Base-by-base conservation (phyloP, 2,888 invertebrate species). In the Halictus quadricinctus region DNA sequence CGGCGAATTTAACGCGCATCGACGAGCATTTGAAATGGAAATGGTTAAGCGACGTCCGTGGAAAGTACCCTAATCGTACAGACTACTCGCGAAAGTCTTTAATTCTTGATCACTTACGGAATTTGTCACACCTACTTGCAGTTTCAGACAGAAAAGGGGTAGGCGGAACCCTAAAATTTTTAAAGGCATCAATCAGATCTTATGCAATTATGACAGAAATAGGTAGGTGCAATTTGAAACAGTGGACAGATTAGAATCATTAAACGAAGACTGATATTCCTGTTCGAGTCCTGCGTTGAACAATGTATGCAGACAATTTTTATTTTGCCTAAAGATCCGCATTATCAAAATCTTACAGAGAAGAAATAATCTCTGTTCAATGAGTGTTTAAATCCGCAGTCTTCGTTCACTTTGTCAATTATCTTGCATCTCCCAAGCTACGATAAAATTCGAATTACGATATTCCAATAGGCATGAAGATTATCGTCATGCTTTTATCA, bases 21-120 rank as follows among this genome's bases (percentile, higher is more conserved):
- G 48, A 1, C n/a, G 29, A 6, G 43, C 43, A 84, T 82, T 84
- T 83, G 82, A 84, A 84, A 83, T 84, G 79, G 58, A 79, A 84
- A 84, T 84, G 82, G 82, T 64, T 36, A 43, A 7, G 12, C 36
- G 10, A 29, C 41, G 12, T 69, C 21, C 21, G 41, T 2, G 36
- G 36, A 36, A 36, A 36, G 36, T 36, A 36, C 36, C 36, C 36
- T 36, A 36, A 36, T 36, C 36, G 36, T 36, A 36, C 0, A 36
- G 36, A 36, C 36, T 36, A 36, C 36, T 58, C n/a, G 58, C 58
- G 1, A 3, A n/a, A 21, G 10, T 58, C n/a, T 3, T 12, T n/a
- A 58, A n/a, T 58, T n/a, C 10, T 58, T 1, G 3, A n/a, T 58
- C n/a, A 12, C 10, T n/a, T n/a, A 58, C n/a, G 10, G 58, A 4